Base-by-base conservation (phyloP, 2,113 vertebrate genomes). In the Hippocampus barbouri region DNA sequence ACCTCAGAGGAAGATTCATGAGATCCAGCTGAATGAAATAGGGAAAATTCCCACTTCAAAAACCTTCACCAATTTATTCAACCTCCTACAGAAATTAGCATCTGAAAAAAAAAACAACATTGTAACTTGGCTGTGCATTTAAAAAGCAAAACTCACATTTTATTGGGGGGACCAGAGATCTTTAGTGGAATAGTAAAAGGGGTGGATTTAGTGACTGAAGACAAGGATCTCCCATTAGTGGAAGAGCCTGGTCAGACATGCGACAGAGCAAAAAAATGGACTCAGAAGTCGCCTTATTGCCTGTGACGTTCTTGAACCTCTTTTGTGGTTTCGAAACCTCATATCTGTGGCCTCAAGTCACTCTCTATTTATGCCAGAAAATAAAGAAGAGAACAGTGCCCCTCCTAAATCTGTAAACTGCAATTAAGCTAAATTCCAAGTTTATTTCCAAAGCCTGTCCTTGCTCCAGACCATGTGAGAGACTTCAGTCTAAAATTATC, bases 381-480 rank as follows among this genome's bases (percentile, higher is more conserved):
- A 93, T 92, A 91, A 92, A 91, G 91, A 87, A 88, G 89, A 91
- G 88, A 91, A 90, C 84, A 63, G 87, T 84, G 92, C 92, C 91
- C 91, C 92, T 92, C 92, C 91, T 92, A 93, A 89, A 91, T 91
- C 89, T 90, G 90, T 91, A 93, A 93, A 92, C 91, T 91, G 84
- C 91, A 93, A 92, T 93, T 91, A 93, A 93, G 89, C 84, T 88
- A 87, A 92, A 93, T 93, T 93, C 90, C 90, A 92, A 87, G 86
- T 93, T 92, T 91, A 92, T 93, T 92, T 92, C 89, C 88, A 90
- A 92, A 91, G 87, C 85, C 85, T 83, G 73, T 92, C 85, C 78
- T 89, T 80, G 86, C 89, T 93, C 91, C 91, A 91, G 91, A 92
- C 90, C 91, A 92, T 91, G 90, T 90, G 91, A 93, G 88, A 91